Evolutionary conservation across 2,797 vertebrate genomes (phyloP).

Genomic region (Rachycentron canadum): DNA sequence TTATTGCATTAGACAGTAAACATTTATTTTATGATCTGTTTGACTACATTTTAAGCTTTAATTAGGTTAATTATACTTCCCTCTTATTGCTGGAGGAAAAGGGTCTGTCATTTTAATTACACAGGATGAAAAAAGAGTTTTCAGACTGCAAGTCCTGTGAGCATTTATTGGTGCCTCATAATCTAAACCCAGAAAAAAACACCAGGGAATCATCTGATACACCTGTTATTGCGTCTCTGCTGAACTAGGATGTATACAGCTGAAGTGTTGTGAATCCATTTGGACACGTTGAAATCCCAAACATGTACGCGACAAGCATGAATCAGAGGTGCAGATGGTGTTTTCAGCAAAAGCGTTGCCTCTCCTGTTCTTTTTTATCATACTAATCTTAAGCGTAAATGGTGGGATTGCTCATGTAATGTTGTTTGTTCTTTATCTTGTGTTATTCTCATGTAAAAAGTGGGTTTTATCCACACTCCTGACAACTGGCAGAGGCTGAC

Average conservation of each 20-base stretch:
- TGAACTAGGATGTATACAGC: neutral
- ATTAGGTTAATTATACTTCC: conserved; percentile 51
- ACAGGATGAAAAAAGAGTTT: conserved; percentile 38
- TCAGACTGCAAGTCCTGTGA: conserved; percentile 16
- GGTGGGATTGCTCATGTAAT: neutral
- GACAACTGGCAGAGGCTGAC: neutral
- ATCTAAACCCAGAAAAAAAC: conserved; percentile 15
- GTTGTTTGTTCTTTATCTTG: neutral
- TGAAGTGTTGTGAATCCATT: conserved; percentile 16
- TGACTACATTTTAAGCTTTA: conserved; percentile 49
- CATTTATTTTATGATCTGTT: conserved; percentile 61
- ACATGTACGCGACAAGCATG: neutral
- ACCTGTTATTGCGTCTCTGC: conserved; percentile 17
- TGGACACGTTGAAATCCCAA: conserved; percentile 11
- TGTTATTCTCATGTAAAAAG: neutral
- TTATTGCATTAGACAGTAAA: conserved; percentile 62
- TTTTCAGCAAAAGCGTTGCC: conserved; percentile 20
- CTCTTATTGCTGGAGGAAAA: conserved; percentile 36
- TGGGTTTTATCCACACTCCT: neutral
- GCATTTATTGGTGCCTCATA: conserved; percentile 41
- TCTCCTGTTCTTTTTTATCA: conserved; percentile 1
- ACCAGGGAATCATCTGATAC: conserved; percentile 12
- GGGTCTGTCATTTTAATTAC: conserved; percentile 60
- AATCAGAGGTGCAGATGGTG: conserved; percentile 21
- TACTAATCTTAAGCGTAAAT: neutral